phyloP scores from a whole-genome alignment of 23 tunicate genomes.

The Oikopleura vanhoeffeni region DNA sequence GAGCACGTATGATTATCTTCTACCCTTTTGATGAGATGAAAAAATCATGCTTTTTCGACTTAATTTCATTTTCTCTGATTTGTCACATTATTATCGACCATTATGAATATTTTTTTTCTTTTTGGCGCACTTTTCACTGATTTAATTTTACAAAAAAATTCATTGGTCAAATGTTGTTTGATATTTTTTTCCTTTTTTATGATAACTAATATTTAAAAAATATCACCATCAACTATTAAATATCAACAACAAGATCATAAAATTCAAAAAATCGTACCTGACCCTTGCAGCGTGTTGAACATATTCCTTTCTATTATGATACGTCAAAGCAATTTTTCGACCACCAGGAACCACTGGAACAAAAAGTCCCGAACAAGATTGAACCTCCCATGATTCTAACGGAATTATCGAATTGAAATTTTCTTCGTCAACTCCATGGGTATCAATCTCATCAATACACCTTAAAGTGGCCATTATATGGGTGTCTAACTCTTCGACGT shows the following conservation, averaged over 20 bases:
- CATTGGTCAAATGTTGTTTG: too few relatives aligned
- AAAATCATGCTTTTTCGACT: too few relatives aligned
- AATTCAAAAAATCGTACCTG: too few relatives aligned
- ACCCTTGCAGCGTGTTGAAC: conserved; percentile 34
- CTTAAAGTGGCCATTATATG: background rate
- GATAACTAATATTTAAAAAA: background rate
- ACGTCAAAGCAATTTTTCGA: conserved; percentile 54
- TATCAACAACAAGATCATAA: too few relatives aligned
- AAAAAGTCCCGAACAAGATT: conserved; percentile 53
- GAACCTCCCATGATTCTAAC: conserved; percentile 62
- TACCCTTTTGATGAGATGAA: too few relatives aligned
- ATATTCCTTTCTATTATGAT: conserved; percentile 45
- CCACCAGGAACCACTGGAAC: conserved; percentile 75
- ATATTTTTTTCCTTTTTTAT: background rate
- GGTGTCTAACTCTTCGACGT: background rate
- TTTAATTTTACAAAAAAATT: too few relatives aligned
- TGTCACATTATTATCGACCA: too few relatives aligned
- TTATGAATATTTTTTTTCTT: too few relatives aligned
- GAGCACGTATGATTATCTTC: too few relatives aligned
- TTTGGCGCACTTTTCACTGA: too few relatives aligned
- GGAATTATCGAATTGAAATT: conserved; percentile 46
- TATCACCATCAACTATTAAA: background rate
- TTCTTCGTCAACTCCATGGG: background rate
- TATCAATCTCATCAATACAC: background rate
- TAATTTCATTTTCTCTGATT: too few relatives aligned